Base-by-base conservation (phyloP, 2,113 vertebrate species). In the Coregonus clupeaformis region DNA sequence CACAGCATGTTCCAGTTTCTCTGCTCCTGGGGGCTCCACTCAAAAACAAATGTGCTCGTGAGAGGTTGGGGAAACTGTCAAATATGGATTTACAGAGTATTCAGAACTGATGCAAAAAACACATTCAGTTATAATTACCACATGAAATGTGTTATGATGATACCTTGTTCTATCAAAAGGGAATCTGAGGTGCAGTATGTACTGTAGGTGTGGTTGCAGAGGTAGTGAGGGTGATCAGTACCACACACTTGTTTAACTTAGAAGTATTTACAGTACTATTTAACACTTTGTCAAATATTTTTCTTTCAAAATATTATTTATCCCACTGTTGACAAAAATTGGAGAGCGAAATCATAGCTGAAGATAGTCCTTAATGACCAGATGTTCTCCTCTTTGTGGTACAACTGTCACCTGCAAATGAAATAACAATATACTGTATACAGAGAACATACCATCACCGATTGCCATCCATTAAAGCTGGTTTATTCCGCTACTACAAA, bases 401-500 rank as follows among this genome's bases (percentile, higher is more conserved):
- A 91, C 87, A 90, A 86, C 88, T 80, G 82, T 90, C 76, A 89
- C 85, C 88, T 88, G 88, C 76, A 72, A 87, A 52, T 52, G 12
- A 18, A 88, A 89, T 71, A 87, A 86, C 80, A 88, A 68, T 73
- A 63, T 84, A 86, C 82, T 60, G 12, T 18, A 78, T 83, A 90
- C 86, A 88, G 87, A 89, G 84, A 87, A 90, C 83, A 86, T 72
- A 77, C 62, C 63, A 77, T 83, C 86, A 87, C 82, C 82, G 78
- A 77, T 81, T 80, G 83, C 82, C 88, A 89, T 89, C 87, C 87
- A 86, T 75, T 83, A 89, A 84, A 89, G 85, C 84, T 78, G 81
- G 86, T 91, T 92, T 91, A 91, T 91, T 91, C 90, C 84, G 86
- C 82, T 91, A 85, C 86, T 88, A 90, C 84, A 52, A 52, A 52